These are phyloP conservation scores for Leptinotarsa undecemlineata DNA, from an alignment of 1,140 invertebrate species.

Conservation along the genomic window DNA sequence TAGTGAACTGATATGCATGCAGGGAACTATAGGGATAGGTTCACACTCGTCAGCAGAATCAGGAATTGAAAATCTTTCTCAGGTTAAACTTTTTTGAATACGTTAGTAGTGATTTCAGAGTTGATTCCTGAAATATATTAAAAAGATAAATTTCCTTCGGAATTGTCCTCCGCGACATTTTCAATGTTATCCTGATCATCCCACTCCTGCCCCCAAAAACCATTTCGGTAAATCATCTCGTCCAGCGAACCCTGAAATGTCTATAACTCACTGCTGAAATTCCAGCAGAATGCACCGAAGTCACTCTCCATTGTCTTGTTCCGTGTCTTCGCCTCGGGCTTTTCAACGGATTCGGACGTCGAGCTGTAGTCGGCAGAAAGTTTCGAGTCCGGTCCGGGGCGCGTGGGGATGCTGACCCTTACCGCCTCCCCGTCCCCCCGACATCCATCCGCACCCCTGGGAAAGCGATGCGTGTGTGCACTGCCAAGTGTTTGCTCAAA, in stretches of 20 bases:
- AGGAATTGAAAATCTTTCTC: background rate
- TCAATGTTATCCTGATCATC: no score
- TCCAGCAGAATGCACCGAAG: slow-evolving; percentile 2
- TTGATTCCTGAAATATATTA: no score
- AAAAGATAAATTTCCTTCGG: no score
- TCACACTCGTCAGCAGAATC: no score
- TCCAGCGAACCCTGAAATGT: no score
- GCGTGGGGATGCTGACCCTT: slow-evolving; percentile 18
- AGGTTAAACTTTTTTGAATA: background rate
- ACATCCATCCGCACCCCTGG: slow-evolving; percentile 41
- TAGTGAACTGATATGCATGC: no score
- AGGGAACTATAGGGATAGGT: no score
- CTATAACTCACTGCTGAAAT: background rate
- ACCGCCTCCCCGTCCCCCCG: slow-evolving; percentile 4
- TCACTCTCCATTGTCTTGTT: slow-evolving; percentile 13
- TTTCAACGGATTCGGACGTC: slow-evolving; percentile 6
- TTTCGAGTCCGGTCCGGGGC: slow-evolving; percentile 24
- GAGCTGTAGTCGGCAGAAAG: slow-evolving; percentile 12
- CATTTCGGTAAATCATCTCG: no score
- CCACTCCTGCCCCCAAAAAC: no score
- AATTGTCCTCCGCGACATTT: no score
- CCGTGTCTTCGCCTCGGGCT: background rate
- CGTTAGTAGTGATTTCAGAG: background rate
- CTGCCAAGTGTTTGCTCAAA: slow-evolving; percentile 56
- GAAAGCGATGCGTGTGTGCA: slow-evolving; percentile 54